Evolutionary conservation across 2,797 vertebrate genomes (phyloP).

Genomic region (Sciurus vulgaris): DNA sequence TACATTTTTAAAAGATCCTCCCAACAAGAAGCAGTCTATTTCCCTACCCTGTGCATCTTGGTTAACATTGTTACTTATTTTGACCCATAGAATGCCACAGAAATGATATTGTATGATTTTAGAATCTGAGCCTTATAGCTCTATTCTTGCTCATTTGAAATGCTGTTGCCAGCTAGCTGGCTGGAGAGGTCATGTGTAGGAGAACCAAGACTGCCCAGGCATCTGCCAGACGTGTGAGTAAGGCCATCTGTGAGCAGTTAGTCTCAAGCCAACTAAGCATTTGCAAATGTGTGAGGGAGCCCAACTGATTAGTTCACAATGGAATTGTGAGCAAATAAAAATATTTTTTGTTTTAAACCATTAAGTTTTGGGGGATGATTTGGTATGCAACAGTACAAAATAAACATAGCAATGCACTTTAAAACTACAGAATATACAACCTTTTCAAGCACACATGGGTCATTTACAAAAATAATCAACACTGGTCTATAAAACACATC

Average conservation of each 20-base stretch:
- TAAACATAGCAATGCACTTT: background rate
- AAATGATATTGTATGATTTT: background rate
- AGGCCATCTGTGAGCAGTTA: background rate
- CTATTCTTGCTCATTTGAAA: background rate
- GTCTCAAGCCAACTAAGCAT: background rate
- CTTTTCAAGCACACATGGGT: background rate
- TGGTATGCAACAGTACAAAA: background rate
- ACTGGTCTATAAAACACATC: background rate
- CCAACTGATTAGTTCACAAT: background rate
- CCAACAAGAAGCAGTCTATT: background rate
- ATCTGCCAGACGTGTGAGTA: background rate
- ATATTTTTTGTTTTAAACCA: background rate
- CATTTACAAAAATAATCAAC: background rate
- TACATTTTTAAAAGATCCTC: background rate
- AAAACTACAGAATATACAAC: background rate
- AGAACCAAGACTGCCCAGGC: background rate
- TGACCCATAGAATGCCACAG: background rate
- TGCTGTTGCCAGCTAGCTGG: background rate
- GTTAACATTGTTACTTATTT: background rate
- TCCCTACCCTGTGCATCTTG: background rate
- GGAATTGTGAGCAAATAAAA: background rate
- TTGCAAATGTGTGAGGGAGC: background rate
- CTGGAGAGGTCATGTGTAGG: background rate
- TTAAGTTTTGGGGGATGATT: background rate
- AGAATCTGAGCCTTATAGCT: background rate